A percentile compares a stretch with the other conserved stretches of the same genome.
Conservation (phyloP, 2,888 invertebrate species). For the Dichetophora obliterata region DNA sequence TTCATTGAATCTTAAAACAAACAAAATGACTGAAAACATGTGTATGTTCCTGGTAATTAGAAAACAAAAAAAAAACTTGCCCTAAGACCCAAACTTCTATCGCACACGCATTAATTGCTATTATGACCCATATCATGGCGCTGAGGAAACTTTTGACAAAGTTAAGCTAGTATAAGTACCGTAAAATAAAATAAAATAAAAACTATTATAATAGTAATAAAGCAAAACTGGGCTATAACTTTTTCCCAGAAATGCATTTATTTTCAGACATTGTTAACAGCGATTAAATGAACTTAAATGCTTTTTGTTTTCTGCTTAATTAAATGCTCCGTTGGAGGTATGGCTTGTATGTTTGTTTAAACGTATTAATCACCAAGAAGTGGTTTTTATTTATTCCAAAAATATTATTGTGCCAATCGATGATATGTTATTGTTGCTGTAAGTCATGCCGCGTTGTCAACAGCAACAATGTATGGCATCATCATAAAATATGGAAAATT, state of each 20-base stretch:
- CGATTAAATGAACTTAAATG: not conserved
- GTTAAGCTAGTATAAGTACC: not conserved
- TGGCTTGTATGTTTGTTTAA: not conserved
- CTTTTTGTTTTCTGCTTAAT: not conserved
- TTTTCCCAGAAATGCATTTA: slow-evolving; percentile 13
- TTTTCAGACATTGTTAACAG: slow-evolving; percentile 4
- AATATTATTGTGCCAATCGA: not conserved
- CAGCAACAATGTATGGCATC: slow-evolving; percentile 7
- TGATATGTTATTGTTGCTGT: not conserved
- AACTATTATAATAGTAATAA: not conserved
- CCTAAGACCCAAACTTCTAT: not conserved
- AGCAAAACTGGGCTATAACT: slow-evolving; percentile 1
- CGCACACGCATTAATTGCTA: not conserved
- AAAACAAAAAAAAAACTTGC: not conserved
- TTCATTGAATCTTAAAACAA: not conserved
- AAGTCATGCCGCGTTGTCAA: not conserved
- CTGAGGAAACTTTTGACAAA: not conserved
- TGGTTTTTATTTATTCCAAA: not conserved
- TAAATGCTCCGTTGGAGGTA: slow-evolving; percentile 10
- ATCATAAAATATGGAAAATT: slow-evolving; percentile 18
- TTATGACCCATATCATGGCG: not conserved
- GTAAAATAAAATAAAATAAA: not conserved
- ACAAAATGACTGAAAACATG: not conserved
- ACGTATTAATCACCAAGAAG: not conserved
- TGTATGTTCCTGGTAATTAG: not conserved